Evolutionary conservation across 2,113 vertebrate genomes (phyloP).

Genomic region (Phrynosoma platyrhinos): DNA sequence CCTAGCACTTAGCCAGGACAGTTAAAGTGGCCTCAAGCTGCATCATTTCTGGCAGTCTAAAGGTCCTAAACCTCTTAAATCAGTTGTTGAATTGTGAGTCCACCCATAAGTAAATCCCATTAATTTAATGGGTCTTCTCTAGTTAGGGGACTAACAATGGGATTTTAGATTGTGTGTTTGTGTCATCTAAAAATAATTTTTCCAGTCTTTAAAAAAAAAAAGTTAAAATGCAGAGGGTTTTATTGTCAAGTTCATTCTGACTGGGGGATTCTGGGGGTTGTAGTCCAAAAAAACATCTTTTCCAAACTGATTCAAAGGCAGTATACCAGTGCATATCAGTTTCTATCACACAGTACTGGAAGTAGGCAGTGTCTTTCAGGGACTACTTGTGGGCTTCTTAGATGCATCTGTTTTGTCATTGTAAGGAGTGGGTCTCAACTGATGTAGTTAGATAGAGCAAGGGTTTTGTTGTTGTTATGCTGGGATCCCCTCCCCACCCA

Average conservation of each 20-base stretch:
- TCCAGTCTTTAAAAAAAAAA: not conserved
- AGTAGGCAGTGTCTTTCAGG: not conserved
- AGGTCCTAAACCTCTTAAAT: too few species aligned
- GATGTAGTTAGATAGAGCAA: not conserved
- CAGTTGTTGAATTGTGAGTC: too few species aligned
- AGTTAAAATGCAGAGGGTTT: not conserved
- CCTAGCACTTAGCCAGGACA: too few species aligned
- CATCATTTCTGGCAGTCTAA: too few species aligned
- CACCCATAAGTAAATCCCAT: too few species aligned
- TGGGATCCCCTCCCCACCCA: not conserved
- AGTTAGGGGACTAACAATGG: too few species aligned
- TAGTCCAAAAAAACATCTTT: not conserved
- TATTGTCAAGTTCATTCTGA: too few species aligned
- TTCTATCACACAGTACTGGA: not conserved
- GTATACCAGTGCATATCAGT: not conserved
- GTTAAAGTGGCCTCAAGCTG: too few species aligned
- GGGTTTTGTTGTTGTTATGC: not conserved
- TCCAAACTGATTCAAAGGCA: not conserved
- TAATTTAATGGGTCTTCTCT: too few species aligned
- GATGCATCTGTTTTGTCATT: not conserved
- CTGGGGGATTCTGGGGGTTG: not conserved
- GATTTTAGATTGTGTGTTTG: too few species aligned
- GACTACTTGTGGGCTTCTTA: not conserved
- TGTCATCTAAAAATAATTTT: not conserved
- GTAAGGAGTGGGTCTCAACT: not conserved